Evolutionary conservation across 2,797 vertebrate genomes (phyloP).

Genomic region (Anguilla pacifica): DNA sequence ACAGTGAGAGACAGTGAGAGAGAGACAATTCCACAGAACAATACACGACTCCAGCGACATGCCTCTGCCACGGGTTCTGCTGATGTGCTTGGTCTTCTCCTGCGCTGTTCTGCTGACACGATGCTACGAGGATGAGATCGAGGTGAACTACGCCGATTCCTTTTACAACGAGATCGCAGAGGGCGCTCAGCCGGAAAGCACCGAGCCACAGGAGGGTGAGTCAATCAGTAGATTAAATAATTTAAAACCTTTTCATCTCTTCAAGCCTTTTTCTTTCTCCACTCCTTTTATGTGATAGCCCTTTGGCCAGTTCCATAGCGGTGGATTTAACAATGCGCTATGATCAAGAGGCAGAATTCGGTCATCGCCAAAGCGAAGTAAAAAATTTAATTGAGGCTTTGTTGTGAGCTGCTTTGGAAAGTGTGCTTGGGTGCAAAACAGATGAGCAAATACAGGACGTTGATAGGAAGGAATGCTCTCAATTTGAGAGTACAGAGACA

Average conservation of each 20-base stretch:
- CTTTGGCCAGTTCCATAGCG: neutral
- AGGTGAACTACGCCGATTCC: slow-evolving; percentile 55
- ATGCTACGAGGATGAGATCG: slow-evolving; percentile 71
- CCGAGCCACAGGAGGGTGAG: slow-evolving; percentile 60
- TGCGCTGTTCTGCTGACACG: slow-evolving; percentile 56
- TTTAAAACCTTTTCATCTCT: slow-evolving; percentile 30
- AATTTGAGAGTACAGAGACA: slow-evolving; percentile 36
- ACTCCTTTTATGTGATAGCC: neutral
- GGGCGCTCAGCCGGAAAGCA: slow-evolving; percentile 33
- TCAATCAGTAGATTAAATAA: slow-evolving; percentile 32
- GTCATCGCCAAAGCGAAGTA: slow-evolving; percentile 22
- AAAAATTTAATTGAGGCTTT: slow-evolving; percentile 29
- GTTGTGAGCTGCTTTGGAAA: slow-evolving; percentile 38
- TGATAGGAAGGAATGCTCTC: neutral
- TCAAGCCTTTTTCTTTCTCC: neutral
- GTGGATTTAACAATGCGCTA: neutral
- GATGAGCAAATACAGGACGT: neutral
- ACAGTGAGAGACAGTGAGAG: slow-evolving; percentile 27
- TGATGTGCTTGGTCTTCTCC: slow-evolving; percentile 60
- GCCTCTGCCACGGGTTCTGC: slow-evolving; percentile 59
- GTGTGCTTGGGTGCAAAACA: neutral
- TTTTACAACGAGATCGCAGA: slow-evolving; percentile 71
- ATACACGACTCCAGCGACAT: slow-evolving; percentile 53
- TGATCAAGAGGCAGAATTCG: neutral
- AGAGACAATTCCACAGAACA: slow-evolving; percentile 31